Evolutionary conservation across 2,888 invertebrate genomes (phyloP), one percentile per base, ranked within the genome.

Genomic region (Netelia melanura): DNA sequence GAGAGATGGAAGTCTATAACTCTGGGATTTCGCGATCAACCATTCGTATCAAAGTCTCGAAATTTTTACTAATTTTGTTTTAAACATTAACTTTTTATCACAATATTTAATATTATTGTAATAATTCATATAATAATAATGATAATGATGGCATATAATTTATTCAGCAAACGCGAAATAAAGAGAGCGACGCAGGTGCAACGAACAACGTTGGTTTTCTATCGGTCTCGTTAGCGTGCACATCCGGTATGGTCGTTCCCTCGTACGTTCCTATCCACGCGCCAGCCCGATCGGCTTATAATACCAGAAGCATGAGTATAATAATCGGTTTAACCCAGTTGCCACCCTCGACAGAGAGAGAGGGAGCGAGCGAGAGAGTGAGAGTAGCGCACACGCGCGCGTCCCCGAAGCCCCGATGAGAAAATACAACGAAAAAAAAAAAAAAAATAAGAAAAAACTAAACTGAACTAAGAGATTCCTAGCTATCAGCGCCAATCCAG

Each of bases 281-380:
- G 76, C 80, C 67, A 67, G 48, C 76, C 67, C 71, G 76, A 81
- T 76, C 70, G 75, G 84, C 80, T 81, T 76, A 84, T 84, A 81
- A 80, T 82, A 77, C 78, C 76, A 64, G 62, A 64, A 74, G 80
- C 84, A 88, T 87, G 88, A 87, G 87, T 86, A 86, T 85, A 79
- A 89, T 90, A 90, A 90, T 90, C 87, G 86, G 86, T 87, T 90
- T 89, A 89, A 89, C 88, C 88, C 85, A 88, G 83, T 88, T 89
- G 83, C 81, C 75, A 87, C 84, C 81, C 74, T 81, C 80, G 77
- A 76, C 77, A 68, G 62, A 38, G 38, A 38, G 38, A 38, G 38
- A 38, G 38, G 6, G 38, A 38, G 38, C 5, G 38, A 38, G 5
- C 2, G 38, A 38, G 38, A 38, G 38, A 38, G 38, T 6, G 38